Percentiles rank a stretch among this genome's conserved stretches.
phyloP scores from a whole-genome alignment of 2,797 vertebrate species.

The Danio aesculapii region DNA sequence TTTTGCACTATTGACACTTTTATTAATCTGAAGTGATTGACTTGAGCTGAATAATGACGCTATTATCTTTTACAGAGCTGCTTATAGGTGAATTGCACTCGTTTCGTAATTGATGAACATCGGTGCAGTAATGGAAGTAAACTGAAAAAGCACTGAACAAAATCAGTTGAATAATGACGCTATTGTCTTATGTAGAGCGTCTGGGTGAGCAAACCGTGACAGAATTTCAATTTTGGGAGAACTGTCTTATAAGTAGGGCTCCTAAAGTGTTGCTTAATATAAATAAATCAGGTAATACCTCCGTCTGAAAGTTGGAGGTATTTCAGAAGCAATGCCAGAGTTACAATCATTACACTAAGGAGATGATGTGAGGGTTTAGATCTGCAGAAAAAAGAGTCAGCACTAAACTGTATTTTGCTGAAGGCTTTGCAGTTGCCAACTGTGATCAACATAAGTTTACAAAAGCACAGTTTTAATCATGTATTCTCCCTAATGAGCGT shows the following conservation, averaged over 20 bases:
- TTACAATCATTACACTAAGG: not conserved
- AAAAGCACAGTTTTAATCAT: conserved; percentile 29
- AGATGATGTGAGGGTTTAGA: not conserved
- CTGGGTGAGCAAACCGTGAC: not conserved
- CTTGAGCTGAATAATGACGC: not conserved
- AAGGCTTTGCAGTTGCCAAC: conserved; percentile 8
- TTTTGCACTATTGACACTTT: no score
- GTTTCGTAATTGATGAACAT: no score
- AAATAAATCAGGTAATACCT: not conserved
- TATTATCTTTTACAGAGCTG: no score
- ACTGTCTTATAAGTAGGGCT: not conserved
- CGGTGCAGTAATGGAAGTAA: no score
- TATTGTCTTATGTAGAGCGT: not conserved
- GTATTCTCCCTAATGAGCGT: conserved; percentile 2
- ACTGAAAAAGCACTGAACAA: no score
- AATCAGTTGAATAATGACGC: not conserved
- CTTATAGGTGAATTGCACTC: no score
- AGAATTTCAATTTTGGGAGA: not conserved
- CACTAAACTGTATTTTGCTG: not conserved
- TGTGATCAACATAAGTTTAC: conserved; percentile 15
- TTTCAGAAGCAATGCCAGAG: not conserved
- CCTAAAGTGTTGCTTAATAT: not conserved
- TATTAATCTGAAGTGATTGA: not conserved
- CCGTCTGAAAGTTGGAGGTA: not conserved
- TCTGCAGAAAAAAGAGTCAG: conserved; percentile 6